Evolutionary conservation across 2,797 vertebrate genomes (phyloP).

Genomic region (Gambusia yucatana): DNA sequence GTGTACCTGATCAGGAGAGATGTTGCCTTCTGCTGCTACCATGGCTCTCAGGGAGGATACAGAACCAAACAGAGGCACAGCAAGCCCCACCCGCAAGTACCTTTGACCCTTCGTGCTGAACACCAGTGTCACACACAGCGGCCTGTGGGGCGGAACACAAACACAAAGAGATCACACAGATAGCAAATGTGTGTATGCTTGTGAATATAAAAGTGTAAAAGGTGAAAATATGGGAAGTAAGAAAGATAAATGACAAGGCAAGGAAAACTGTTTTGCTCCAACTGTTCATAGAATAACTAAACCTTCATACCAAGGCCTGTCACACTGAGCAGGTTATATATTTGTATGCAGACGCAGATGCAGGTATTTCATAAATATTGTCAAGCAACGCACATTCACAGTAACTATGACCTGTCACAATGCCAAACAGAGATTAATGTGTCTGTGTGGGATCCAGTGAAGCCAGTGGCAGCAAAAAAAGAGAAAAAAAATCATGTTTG

Average conservation of each 20-base stretch:
- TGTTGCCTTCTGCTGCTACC: constrained; percentile 87
- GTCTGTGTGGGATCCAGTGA: constrained; percentile 17
- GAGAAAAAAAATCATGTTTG: constrained; percentile 1
- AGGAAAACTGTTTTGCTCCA: constrained; percentile 15
- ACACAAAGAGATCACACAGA: neutral
- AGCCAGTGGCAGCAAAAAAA: neutral
- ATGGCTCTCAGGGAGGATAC: constrained; percentile 85
- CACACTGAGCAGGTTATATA: constrained; percentile 11
- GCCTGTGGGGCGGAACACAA: constrained; percentile 69
- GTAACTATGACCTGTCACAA: neutral
- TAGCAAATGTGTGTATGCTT: neutral
- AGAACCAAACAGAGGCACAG: constrained; percentile 87
- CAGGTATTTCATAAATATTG: neutral
- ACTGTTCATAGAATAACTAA: constrained; percentile 21
- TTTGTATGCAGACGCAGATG: constrained; percentile 10
- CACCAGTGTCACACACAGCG: constrained; percentile 89
- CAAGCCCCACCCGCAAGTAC: constrained; percentile 89
- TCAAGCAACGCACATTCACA: neutral
- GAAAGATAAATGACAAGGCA: constrained; percentile 9
- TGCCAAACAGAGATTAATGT: constrained; percentile 14
- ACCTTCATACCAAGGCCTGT: constrained; percentile 20
- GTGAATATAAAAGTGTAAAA: neutral
- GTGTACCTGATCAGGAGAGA: constrained; percentile 87
- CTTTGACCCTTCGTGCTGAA: constrained; percentile 86
- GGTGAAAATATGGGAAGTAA: neutral